These are phyloP conservation scores for Abrostola triplasia DNA, from an alignment of 2,888 invertebrate genomes.

Conservation along the genomic window DNA sequence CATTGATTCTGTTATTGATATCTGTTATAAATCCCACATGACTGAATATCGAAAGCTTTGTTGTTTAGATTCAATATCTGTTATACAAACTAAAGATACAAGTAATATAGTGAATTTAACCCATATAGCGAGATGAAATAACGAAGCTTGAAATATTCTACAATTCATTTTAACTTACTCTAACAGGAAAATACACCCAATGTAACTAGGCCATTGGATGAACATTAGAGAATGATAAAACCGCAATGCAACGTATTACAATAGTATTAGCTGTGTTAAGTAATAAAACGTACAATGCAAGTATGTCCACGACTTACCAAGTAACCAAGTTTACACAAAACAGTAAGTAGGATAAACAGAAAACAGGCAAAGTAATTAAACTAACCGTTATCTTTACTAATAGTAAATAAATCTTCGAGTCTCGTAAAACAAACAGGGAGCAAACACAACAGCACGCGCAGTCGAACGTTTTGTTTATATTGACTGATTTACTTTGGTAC, in stretches of 20 bases:
- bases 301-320: conserved; percentile 50
- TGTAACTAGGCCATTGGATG: conserved; percentile 57
- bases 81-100: conserved; percentile 6
- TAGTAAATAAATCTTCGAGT: conserved; percentile 74
- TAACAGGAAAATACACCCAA: conserved; percentile 61
- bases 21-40: no score
- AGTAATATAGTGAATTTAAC: conserved; percentile 35
- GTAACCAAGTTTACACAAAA: conserved; percentile 62
- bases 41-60: no score
- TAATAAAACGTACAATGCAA: conserved; percentile 38
- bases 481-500: conserved; percentile 64
- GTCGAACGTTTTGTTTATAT: conserved; percentile 61
- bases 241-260: conserved; percentile 22
- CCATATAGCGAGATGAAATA: conserved; percentile 38
- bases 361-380: conserved; percentile 78
- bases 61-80: background rate
- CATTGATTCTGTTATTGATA: no score
- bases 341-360: conserved; percentile 66
- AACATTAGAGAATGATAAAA: conserved; percentile 32
- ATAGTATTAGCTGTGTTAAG: conserved; percentile 15
- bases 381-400: conserved; percentile 75
- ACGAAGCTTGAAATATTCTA: conserved; percentile 58
- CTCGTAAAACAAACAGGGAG: conserved; percentile 74
- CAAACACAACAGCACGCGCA: conserved; percentile 60
- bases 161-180: conserved; percentile 56